phyloP scores from a whole-genome alignment of 2,113 vertebrate genomes.

The Columbina picui region DNA sequence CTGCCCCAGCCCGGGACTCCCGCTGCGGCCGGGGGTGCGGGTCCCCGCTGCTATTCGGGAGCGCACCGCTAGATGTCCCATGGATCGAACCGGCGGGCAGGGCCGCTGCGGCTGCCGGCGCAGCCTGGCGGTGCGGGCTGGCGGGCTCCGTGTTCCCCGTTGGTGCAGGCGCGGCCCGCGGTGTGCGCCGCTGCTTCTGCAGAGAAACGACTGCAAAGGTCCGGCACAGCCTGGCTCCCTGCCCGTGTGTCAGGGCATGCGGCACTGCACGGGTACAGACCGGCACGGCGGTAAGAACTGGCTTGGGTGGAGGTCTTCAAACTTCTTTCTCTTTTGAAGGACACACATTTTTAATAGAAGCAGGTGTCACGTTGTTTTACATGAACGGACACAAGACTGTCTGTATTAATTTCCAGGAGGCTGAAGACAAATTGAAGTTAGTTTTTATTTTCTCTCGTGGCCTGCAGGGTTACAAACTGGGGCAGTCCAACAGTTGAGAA shows the following conservation, averaged over 20 bases:
- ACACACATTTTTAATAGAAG: slow-evolving; percentile 18
- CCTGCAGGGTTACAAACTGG: not conserved
- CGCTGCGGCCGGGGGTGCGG: rapidly evolving
- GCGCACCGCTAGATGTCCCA: slow-evolving; percentile 75
- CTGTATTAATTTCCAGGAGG: not conserved
- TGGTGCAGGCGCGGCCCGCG: not conserved
- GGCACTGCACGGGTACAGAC: rapidly evolving
- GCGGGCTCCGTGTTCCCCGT: not conserved
- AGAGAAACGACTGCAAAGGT: not conserved
- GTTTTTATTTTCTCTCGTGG: slow-evolving; percentile 23
- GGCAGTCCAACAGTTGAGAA: not conserved
- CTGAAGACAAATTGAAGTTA: slow-evolving; percentile 21
- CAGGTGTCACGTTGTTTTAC: not conserved
- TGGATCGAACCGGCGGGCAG: slow-evolving; percentile 19
- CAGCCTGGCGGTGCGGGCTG: not conserved
- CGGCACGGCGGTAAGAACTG: not conserved
- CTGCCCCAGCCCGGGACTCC: not conserved
- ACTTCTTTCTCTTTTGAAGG: not conserved
- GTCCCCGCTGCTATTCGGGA: not conserved
- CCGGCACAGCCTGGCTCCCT: not conserved
- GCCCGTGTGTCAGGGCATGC: not conserved
- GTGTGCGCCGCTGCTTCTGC: not conserved
- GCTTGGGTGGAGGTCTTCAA: not conserved
- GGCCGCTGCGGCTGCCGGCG: not conserved
- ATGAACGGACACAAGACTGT: not conserved